These are phyloP conservation scores for Chlorops oryzae DNA, from an alignment of 1,140 invertebrate genomes.

Conservation along the genomic window DNA sequence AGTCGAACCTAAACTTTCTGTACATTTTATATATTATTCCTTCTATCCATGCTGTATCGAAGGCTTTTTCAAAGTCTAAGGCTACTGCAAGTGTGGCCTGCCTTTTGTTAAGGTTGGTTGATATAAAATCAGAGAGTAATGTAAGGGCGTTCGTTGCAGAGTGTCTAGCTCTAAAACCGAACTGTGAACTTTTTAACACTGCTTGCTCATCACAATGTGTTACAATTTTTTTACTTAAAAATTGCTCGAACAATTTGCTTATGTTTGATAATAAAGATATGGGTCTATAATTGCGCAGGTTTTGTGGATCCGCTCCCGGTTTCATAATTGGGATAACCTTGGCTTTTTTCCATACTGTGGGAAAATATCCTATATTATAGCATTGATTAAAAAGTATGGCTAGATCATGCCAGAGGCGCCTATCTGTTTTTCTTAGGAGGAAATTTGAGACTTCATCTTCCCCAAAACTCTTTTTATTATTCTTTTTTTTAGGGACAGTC, in stretches of 20 bases:
- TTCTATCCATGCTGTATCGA: background rate
- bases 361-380: conserved; percentile 17
- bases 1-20: background rate
- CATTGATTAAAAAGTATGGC: conserved; percentile 12
- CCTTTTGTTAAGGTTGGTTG: background rate
- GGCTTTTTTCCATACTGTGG: conserved; percentile 20
- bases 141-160: background rate
- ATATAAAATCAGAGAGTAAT: background rate
- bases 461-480: conserved; percentile 5
- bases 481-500: no score
- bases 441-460: background rate
- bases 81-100: background rate
- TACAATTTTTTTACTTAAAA: no score
- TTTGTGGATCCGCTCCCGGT: conserved; percentile 17
- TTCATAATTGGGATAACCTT: conserved; percentile 19
- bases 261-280: conserved; percentile 9
- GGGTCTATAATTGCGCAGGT: conserved; percentile 21
- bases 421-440: background rate
- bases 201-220: no score
- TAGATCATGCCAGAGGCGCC: background rate
- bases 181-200: conserved; percentile 3
- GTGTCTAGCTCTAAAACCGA: background rate
- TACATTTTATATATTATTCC: conserved; percentile 1
- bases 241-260: background rate
- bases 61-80: conserved; percentile 3